These are phyloP conservation scores for Siderastrea siderea DNA, from an alignment of 92 coral and sea anemone genomes.

Conservation along the genomic window DNA sequence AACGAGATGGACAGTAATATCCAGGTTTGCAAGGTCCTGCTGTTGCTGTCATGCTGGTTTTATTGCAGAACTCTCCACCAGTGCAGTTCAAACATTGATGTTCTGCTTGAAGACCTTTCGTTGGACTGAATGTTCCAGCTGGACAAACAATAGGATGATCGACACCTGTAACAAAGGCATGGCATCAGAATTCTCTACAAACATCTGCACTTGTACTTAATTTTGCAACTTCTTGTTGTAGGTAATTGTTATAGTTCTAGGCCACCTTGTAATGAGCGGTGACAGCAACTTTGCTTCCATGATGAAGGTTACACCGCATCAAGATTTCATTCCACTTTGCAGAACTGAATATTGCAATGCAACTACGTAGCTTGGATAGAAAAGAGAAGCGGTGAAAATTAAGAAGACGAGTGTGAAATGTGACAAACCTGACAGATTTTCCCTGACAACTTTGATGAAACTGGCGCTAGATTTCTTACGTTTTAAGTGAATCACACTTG, in stretches of 20 bases:
- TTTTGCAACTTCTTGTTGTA: too few species aligned
- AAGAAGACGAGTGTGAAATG: too few species aligned
- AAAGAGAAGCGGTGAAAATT: too few species aligned
- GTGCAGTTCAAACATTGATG: conserved; percentile 91
- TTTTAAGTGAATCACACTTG: not conserved
- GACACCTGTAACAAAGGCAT: conserved; percentile 66
- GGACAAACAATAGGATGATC: conserved; percentile 91
- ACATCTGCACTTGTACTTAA: not conserved
- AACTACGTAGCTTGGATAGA: too few species aligned
- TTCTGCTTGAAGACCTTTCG: conserved; percentile 71
- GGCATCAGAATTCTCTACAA: not conserved
- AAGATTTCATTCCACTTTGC: too few species aligned
- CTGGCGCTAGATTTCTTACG: not conserved
- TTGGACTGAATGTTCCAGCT: conserved; percentile 84
- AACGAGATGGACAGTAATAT: conserved; percentile 87
- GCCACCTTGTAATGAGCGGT: too few species aligned
- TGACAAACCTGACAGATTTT: too few species aligned
- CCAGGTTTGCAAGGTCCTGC: conserved; percentile 92
- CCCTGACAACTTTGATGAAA: not conserved
- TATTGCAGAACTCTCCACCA: conserved; percentile 95
- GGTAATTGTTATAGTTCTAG: too few species aligned
- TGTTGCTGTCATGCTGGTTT: conserved; percentile 86
- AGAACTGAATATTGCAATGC: too few species aligned
- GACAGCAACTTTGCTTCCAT: too few species aligned
- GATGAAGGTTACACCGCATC: too few species aligned